Evolutionary conservation across 2,888 invertebrate genomes (phyloP), one percentile per base, ranked within the genome.

Genomic region (Oscheius sp.): DNA sequence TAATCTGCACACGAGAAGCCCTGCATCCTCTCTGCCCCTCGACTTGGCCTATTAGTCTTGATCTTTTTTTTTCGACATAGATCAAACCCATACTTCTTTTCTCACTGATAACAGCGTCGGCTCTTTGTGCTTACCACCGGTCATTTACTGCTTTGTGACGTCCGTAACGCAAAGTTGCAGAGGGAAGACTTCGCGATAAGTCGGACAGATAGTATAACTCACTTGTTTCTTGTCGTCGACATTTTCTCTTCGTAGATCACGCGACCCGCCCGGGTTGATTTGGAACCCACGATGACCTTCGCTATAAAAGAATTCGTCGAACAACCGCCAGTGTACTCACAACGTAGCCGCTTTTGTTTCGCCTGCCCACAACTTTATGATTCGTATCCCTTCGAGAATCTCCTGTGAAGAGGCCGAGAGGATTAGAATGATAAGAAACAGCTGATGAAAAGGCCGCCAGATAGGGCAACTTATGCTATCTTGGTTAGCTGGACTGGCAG

Each of bases 381-480:
- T 18, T 18, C 49, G 13, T 13, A 21, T 49, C n/a, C 49, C 16
- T 5, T 18, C 21, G 16, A 49, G 21, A 13, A 16, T 18, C 43
- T 61, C 21, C 58, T 27, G 27, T 27, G 58, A 58, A 58, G 58
- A 27, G n/a, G n/a, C n/a, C n/a, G n/a, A 13, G 58, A 27, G 58
- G 58, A 58, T 58, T 61, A 41, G 43, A 21, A 21, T 21, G 61
- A 61, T 61, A 61, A 61, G 61, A 43, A 45, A 61, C 61, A 61
- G 43, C 45, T 23, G 61, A 41, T 61, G 27, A 58, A 35, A 35
- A 9, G 35, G 35, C 35, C 35, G 35, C n/a, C 29, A 58, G 29
- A 23, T 58, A 58, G 55, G 55, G 21, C 23, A 55, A 55, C 27
- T 58, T 29, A 7, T 55, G 2, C 25, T 9, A 25, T 58, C 58